Evolutionary conservation across 1,140 invertebrate genomes (phyloP).

Genomic region (Drosophila obscura): DNA sequence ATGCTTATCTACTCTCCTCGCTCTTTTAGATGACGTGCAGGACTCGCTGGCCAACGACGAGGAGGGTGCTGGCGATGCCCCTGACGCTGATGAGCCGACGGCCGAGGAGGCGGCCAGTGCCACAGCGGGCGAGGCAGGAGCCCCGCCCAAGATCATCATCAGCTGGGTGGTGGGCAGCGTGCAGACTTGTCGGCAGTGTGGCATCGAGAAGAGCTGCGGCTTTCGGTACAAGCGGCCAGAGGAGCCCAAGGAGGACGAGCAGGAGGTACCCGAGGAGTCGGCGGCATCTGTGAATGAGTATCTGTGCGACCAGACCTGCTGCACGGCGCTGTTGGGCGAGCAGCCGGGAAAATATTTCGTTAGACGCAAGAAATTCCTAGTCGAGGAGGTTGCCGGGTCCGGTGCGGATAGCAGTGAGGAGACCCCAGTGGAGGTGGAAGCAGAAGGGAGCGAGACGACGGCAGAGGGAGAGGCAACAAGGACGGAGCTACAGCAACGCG

Average conservation of each 20-base stretch:
- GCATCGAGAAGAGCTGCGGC: constrained; percentile 64
- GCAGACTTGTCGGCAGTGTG: constrained; percentile 72
- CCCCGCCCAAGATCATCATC: constrained; percentile 66
- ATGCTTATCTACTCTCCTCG: not conserved
- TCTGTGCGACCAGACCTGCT: constrained; percentile 84
- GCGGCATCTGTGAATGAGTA: constrained; percentile 44
- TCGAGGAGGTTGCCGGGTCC: constrained; percentile 62
- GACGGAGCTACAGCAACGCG: constrained; percentile 6
- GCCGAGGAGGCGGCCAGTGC: constrained; percentile 52
- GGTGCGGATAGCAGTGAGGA: constrained; percentile 27
- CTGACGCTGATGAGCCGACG: constrained; percentile 64
- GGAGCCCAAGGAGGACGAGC: constrained; percentile 17
- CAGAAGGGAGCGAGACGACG: constrained; percentile 9
- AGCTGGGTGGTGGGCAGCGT: constrained; percentile 68
- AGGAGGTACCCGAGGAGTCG: constrained; percentile 11
- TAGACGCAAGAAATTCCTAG: constrained; percentile 81
- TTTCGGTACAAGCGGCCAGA: constrained; percentile 68
- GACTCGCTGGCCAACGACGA: constrained; percentile 42
- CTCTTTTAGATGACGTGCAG: constrained; percentile 13
- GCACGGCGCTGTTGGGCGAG: constrained; percentile 73
- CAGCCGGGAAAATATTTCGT: constrained; percentile 83
- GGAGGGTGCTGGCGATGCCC: constrained; percentile 49
- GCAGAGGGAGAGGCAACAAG: not conserved
- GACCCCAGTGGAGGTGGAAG: not conserved
- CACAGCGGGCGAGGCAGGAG: constrained; percentile 42